Evolutionary conservation across 2,113 vertebrate genomes (phyloP), one percentile per base, ranked within the genome.

Genomic region (Leiothrix lutea): DNA sequence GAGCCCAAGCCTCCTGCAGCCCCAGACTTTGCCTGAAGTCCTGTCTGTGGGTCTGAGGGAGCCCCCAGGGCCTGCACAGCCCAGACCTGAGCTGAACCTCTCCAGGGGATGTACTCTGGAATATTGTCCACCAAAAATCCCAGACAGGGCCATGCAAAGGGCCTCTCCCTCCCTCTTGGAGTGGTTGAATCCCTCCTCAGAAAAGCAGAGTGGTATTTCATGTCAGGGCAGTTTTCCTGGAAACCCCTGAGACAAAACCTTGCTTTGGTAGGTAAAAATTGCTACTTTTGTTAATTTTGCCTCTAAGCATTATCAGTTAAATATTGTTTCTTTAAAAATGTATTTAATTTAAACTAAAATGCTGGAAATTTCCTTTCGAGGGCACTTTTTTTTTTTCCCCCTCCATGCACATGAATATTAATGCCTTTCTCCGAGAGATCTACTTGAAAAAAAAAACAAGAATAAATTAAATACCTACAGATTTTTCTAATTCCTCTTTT

Each of bases 391-490:
- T 97, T 97, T 96, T 97, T 93, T 97, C 91, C 85, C 22, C 36
- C n/a, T n/a, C 36, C 84, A 93, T 16, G 33, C 58, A 74, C 97
- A 98, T 98, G 98, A 98, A 98, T 98, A 98, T 98, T 98, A 98
- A 98, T 98, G 96, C 70, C 91, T 96, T 97, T 98, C 98, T 98
- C 97, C 7, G 97, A 98, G 97, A 98, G 97, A 98, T 98, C 98
- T 98, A 98, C 98, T 98, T 98, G 96, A 97, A 95, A 96, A 96
- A 96, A 96, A 96, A 97, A 97, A 96, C 91, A 97, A 97, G 98
- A 98, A 98, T 98, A 98, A 98, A 98, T 98, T 98, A 98, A 98
- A 98, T 98, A 98, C 98, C 98, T 98, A 98, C 98, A 98, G 98
- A 98, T 98, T 98, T 98, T 98, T 98, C 98, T 98, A 98, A 98